A percentile compares a stretch with the other conserved stretches of the same genome.
phyloP scores from a whole-genome alignment of 1,140 invertebrate species.

The Maniola jurtina region DNA sequence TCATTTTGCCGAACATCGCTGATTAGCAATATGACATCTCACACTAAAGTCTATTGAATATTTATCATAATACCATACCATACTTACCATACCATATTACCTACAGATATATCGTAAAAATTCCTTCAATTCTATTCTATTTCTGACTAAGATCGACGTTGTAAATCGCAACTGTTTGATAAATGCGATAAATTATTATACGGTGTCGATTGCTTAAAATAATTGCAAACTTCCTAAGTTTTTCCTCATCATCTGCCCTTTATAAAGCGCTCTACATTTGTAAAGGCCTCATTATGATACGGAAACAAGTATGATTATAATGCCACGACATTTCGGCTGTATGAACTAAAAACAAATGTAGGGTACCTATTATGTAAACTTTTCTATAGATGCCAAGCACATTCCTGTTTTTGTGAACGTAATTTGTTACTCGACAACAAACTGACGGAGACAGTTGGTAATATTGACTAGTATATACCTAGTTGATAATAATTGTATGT shows the following conservation, averaged over 20 bases:
- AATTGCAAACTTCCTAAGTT: not conserved
- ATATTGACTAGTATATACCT: not conserved
- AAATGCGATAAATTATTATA: too few species aligned
- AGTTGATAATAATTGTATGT: not conserved
- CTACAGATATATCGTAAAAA: too few species aligned
- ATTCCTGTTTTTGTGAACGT: not conserved
- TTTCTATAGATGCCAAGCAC: not conserved
- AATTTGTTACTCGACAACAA: constrained; percentile 6
- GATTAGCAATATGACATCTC: too few species aligned
- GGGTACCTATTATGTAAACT: constrained; percentile 14
- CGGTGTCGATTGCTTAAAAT: not conserved
- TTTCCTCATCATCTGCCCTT: not conserved
- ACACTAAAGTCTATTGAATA: too few species aligned
- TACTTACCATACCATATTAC: too few species aligned
- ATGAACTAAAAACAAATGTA: not conserved
- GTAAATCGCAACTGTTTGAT: too few species aligned
- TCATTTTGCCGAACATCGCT: too few species aligned
- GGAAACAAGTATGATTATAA: constrained; percentile 12
- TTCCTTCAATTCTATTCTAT: too few species aligned
- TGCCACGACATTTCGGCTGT: constrained; percentile 13
- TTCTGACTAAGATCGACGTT: too few species aligned
- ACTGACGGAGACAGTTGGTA: not conserved
- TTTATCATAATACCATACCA: too few species aligned
- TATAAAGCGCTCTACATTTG: not conserved
- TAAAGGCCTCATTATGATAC: constrained; percentile 2